Percentiles rank a stretch among this genome's conserved stretches.
Evolutionary conservation across 2,797 vertebrate species (phyloP).

Genomic region (Pelobates cultripes): DNA sequence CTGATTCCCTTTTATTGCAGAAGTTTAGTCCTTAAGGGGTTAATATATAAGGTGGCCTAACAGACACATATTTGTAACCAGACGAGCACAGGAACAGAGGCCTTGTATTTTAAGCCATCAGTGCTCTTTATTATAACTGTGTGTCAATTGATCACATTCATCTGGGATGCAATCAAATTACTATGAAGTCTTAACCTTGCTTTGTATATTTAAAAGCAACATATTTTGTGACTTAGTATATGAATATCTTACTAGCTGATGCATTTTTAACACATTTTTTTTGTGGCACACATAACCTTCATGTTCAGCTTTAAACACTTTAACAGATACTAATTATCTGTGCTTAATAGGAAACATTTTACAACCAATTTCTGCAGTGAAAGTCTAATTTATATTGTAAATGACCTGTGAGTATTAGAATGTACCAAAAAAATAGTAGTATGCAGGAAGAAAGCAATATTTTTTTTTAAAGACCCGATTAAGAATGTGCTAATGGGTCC

Average conservation of each 20-base stretch:
- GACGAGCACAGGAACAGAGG: too few species aligned
- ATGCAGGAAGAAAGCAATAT: constrained; percentile 20
- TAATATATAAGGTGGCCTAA: too few species aligned
- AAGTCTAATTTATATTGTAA: constrained; percentile 58
- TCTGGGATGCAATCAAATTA: too few species aligned
- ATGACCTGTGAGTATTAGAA: constrained; percentile 8
- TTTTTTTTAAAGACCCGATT: constrained; percentile 21
- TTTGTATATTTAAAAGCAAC: too few species aligned
- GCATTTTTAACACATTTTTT: not conserved
- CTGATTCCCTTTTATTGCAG: too few species aligned
- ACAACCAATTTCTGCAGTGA: not conserved
- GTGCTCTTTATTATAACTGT: too few species aligned
- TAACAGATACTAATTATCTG: constrained; percentile 13
- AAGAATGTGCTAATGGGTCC: constrained; percentile 26
- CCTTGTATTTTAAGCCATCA: too few species aligned
- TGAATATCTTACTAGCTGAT: not conserved
- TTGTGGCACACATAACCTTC: not conserved
- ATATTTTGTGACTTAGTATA: too few species aligned
- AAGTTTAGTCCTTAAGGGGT: too few species aligned
- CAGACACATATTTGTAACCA: too few species aligned
- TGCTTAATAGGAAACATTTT: not conserved
- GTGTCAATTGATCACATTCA: too few species aligned
- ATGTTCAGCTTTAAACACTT: not conserved
- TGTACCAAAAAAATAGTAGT: constrained; percentile 26
- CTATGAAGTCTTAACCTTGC: too few species aligned